Evolutionary conservation across 2,888 invertebrate genomes (phyloP).

Genomic region (Agriotes lineatus): DNA sequence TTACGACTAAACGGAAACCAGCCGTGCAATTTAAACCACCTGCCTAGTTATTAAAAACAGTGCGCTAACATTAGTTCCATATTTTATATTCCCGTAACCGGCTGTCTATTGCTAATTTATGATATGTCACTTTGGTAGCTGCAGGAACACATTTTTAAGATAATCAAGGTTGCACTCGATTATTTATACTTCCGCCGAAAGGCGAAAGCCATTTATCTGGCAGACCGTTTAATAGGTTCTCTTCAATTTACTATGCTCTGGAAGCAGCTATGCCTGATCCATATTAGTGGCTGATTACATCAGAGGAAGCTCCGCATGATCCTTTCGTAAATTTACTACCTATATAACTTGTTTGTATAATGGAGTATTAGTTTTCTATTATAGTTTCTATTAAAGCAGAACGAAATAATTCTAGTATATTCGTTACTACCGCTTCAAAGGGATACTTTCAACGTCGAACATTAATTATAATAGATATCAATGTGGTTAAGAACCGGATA

Average conservation of each 20-base stretch:
- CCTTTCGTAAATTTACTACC: too few species aligned
- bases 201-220: slow-evolving; percentile 11
- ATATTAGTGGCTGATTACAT: too few species aligned
- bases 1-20: neutral
- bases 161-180: slow-evolving; percentile 14
- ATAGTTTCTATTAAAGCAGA: too few species aligned
- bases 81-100: slow-evolving; percentile 9
- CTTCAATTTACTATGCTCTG: slow-evolving; percentile 9
- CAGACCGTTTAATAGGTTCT: neutral
- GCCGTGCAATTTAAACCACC: neutral
- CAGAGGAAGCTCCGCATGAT: too few species aligned
- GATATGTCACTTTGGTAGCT: slow-evolving; percentile 18
- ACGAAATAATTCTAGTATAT: too few species aligned
- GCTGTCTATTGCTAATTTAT: slow-evolving; percentile 15
- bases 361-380: too few species aligned
- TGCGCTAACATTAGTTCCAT: slow-evolving; percentile 4
- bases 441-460: too few species aligned
- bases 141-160: slow-evolving; percentile 18
- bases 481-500: too few species aligned
- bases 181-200: slow-evolving; percentile 21
- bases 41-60: neutral
- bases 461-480: too few species aligned
- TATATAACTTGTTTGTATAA: too few species aligned
- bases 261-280: neutral
- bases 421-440: too few species aligned